Base-by-base conservation (phyloP, 2,113 vertebrate species). In the Sapajus apella region DNA sequence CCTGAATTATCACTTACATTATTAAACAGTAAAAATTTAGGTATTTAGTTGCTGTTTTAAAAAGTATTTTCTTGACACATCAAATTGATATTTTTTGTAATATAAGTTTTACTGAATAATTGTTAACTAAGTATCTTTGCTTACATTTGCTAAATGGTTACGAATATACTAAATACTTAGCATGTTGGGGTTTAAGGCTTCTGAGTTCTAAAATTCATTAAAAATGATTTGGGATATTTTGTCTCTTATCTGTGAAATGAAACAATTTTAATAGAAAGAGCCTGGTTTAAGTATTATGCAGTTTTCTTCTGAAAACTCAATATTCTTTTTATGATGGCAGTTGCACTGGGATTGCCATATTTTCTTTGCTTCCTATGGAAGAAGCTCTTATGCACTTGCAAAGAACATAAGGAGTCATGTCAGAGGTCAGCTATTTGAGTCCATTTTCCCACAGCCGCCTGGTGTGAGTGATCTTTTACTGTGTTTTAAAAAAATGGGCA, bases 381-480 rank as follows among this genome's bases (percentile, higher is more conserved):
- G 97, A 97, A n/a, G 32, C 94, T 52, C 96, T 86, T n/a, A 40
- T 56, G 82, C 66, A 93, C 55, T 96, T 96, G 97, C 21, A 88
- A 87, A 98, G 98, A 98, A 98, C 97, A 90, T 97, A 98, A 98
- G 98, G 98, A 99, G 98, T 98, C 98, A 96, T 99, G 99, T 98
- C 99, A 99, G 98, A 99, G 99, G 99, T 99, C 99, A 99, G 98
- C 98, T 99, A 99, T 98, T 97, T 99, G 98, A 99, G 98, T 98
- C 98, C 98, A 98, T 99, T 99, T 99, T 99, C 99, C 98, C 98
- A 98, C 98, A 99, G 98, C 96, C 43, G 95, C 98, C 98, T 98
- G 97, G 97, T 98, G 98, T 56, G 98, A 98, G 97, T 98, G 98
- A 98, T 98, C 98, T 98, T 98, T 98, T 97, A 98, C 98, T 98